Percentiles rank a stretch among this genome's conserved stretches.
Conservation (phyloP, 2,888 invertebrate genomes). For the Melangyna quadrimaculata region DNA sequence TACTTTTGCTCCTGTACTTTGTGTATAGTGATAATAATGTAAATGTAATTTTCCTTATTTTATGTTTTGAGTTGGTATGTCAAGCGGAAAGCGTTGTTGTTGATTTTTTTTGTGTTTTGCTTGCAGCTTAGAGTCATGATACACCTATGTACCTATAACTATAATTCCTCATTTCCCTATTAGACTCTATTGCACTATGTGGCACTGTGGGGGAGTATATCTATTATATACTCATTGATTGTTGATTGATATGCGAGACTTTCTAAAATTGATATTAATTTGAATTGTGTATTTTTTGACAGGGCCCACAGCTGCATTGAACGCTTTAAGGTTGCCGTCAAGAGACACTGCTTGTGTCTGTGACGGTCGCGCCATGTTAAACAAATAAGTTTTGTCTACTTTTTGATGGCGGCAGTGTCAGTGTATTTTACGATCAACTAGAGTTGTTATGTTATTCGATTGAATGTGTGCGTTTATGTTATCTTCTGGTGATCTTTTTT, state of each 20-base stretch:
- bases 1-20: neutral
- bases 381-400: conserved; percentile 15
- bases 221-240: conserved; percentile 32
- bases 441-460: neutral
- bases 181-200: neutral
- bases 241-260: conserved; percentile 56
- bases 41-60: neutral
- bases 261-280: conserved; percentile 47
- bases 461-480: neutral
- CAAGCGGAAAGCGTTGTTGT: neutral
- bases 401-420: neutral
- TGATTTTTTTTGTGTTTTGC: neutral
- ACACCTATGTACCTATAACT: neutral
- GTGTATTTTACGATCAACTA: neutral
- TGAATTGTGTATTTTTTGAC: conserved; percentile 7
- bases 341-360: neutral
- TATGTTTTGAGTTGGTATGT: neutral
- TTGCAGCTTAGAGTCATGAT: neutral
- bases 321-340: neutral
- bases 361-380: neutral
- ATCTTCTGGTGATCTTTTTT: neutral
- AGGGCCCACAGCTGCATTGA: conserved; percentile 8
- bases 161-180: neutral
- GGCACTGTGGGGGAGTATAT: conserved; percentile 16
- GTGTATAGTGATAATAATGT: too few relatives aligned